Conservation (phyloP, 2,888 invertebrate genomes). For the Papilio protenor region DNA sequence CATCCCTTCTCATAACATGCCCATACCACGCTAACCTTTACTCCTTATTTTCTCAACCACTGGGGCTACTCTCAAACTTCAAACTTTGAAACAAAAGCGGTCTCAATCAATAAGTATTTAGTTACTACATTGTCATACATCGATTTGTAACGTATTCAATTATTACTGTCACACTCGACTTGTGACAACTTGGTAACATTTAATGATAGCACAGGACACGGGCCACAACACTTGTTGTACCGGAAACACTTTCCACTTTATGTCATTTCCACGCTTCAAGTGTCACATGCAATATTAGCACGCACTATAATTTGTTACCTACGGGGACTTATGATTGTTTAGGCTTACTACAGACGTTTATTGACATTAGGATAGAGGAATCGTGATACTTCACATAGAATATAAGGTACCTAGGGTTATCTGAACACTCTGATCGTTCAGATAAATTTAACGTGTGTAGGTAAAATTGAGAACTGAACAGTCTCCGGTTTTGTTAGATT, state of each 20-base stretch:
- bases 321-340: not conserved
- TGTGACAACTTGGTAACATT: slow-evolving; percentile 33
- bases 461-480: no score
- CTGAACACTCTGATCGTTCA: no score
- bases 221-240: slow-evolving; percentile 63
- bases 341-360: not conserved
- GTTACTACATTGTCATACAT: not conserved
- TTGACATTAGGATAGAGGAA: not conserved
- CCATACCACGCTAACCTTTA: no score
- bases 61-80: no score
- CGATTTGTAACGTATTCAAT: not conserved
- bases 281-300: slow-evolving; percentile 39
- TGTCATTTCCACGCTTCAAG: slow-evolving; percentile 57
- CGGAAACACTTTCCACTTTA: slow-evolving; percentile 76
- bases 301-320: slow-evolving; percentile 23
- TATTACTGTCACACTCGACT: slow-evolving; percentile 28
- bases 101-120: no score
- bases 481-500: no score
- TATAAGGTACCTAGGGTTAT: no score
- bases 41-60: no score
- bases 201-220: slow-evolving; percentile 32
- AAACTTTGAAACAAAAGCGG: no score
- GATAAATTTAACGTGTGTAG: no score
- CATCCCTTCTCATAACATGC: no score
- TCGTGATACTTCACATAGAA: not conserved